A percentile compares a stretch with the other conserved stretches of the same genome.
phyloP scores from a whole-genome alignment of 2,113 vertebrate species.

The Tonatia bakeri region DNA sequence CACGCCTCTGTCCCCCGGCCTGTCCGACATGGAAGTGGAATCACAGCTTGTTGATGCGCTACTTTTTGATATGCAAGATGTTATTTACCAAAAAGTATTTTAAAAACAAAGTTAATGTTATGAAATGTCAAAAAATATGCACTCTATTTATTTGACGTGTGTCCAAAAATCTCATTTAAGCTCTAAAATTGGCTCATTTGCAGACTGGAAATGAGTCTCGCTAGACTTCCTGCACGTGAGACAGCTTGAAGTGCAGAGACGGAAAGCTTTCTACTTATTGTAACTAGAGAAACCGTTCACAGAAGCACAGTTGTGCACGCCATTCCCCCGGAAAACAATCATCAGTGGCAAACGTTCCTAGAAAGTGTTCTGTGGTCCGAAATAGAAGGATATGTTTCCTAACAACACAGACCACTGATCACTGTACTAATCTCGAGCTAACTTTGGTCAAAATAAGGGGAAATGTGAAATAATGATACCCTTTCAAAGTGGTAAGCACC shows the following conservation, averaged over 20 bases:
- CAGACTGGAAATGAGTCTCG: slow-evolving; percentile 54
- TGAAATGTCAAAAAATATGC: slow-evolving; percentile 60
- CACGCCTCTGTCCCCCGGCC: slow-evolving; percentile 40
- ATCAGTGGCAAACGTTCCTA: slow-evolving; percentile 45
- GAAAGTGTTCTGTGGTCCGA: not conserved
- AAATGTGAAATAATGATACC: not conserved
- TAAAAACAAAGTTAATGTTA: slow-evolving; percentile 41
- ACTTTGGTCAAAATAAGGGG: not conserved
- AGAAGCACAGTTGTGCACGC: not conserved
- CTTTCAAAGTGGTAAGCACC: not conserved
- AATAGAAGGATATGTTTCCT: not conserved
- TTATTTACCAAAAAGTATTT: slow-evolving; percentile 38
- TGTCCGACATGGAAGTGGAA: slow-evolving; percentile 32
- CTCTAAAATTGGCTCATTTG: slow-evolving; percentile 50
- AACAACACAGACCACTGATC: not conserved
- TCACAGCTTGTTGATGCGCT: slow-evolving; percentile 65
- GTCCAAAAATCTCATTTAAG: slow-evolving; percentile 68
- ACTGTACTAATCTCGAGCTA: not conserved
- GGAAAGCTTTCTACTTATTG: slow-evolving; percentile 56
- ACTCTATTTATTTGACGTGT: slow-evolving; percentile 59
- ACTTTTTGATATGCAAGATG: slow-evolving; percentile 27
- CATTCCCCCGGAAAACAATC: not conserved
- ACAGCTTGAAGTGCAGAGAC: slow-evolving; percentile 63
- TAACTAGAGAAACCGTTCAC: slow-evolving; percentile 54
- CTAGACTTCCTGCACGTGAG: slow-evolving; percentile 59